Conservation (phyloP, 2,888 invertebrate genomes). For the Eilema griseolum region DNA sequence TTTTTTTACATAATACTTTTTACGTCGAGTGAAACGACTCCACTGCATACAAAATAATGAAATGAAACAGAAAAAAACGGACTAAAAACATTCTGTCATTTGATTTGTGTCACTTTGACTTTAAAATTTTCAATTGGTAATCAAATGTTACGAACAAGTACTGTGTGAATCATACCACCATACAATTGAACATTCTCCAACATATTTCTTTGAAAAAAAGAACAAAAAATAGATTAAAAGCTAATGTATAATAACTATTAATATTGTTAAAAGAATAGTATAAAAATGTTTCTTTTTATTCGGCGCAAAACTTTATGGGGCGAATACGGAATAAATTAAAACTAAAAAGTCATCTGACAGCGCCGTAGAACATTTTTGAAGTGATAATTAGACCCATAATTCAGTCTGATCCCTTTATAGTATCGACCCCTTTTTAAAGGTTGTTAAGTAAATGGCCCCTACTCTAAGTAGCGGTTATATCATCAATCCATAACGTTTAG, state of each 20-base stretch:
- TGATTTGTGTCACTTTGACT: too few species aligned
- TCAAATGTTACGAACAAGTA: too few species aligned
- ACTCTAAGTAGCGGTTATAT: slow-evolving; percentile 11
- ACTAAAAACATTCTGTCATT: too few species aligned
- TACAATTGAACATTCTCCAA: too few species aligned
- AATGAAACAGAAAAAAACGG: not conserved
- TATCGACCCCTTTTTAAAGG: not conserved
- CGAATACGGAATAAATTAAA: not conserved
- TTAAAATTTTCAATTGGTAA: too few species aligned
- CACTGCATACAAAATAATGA: not conserved
- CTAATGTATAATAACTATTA: too few species aligned
- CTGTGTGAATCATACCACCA: too few species aligned
- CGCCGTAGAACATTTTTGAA: not conserved
- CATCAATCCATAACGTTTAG: slow-evolving; percentile 18
- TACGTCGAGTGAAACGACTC: not conserved
- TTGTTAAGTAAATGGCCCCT: slow-evolving; percentile 2
- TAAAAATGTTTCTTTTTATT: not conserved
- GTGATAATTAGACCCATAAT: too few species aligned
- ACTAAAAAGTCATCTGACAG: not conserved
- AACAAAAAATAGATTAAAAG: not conserved
- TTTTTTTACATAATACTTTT: not conserved
- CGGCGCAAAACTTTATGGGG: not conserved
- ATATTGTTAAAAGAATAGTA: too few species aligned
- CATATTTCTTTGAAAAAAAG: too few species aligned
- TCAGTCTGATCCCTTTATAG: not conserved